phyloP scores from a whole-genome alignment of 2,888 invertebrate genomes.

The Drosophila niveifrons region DNA sequence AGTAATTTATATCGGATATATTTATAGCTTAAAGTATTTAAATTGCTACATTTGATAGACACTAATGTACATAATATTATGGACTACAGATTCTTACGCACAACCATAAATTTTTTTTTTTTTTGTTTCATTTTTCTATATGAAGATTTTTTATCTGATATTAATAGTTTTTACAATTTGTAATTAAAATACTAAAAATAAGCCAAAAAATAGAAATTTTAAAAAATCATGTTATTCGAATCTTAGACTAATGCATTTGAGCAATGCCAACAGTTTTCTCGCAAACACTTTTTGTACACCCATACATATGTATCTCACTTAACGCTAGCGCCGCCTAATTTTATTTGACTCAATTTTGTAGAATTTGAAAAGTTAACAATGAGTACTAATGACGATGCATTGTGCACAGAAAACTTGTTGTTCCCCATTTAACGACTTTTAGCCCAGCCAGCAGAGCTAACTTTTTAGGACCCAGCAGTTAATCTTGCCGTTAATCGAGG shows the following conservation, averaged over 20 bases:
- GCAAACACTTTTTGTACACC: not conserved
- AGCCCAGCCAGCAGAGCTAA: too few relatives aligned
- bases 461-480: too few relatives aligned
- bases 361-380: too few relatives aligned
- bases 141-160: not conserved
- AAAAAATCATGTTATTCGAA: not conserved
- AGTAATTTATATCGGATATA: constrained; percentile 7
- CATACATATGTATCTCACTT: not conserved
- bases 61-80: constrained; percentile 47
- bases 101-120: constrained; percentile 56
- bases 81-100: constrained; percentile 53
- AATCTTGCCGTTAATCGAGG: too few relatives aligned
- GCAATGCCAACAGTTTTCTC: not conserved
- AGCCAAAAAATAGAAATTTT: constrained; percentile 27
- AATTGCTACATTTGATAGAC: constrained; percentile 36
- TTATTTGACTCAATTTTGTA: too few relatives aligned
- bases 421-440: too few relatives aligned
- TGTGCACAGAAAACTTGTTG: too few relatives aligned
- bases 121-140: constrained; percentile 8
- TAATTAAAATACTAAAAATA: constrained; percentile 17
- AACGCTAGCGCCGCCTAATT: too few relatives aligned
- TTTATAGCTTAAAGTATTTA: constrained; percentile 13
- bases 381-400: too few relatives aligned
- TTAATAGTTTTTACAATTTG: constrained; percentile 11
- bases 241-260: not conserved